Base-by-base conservation (phyloP, 2,797 vertebrate genomes). In the Hoplostethus mediterraneus region DNA sequence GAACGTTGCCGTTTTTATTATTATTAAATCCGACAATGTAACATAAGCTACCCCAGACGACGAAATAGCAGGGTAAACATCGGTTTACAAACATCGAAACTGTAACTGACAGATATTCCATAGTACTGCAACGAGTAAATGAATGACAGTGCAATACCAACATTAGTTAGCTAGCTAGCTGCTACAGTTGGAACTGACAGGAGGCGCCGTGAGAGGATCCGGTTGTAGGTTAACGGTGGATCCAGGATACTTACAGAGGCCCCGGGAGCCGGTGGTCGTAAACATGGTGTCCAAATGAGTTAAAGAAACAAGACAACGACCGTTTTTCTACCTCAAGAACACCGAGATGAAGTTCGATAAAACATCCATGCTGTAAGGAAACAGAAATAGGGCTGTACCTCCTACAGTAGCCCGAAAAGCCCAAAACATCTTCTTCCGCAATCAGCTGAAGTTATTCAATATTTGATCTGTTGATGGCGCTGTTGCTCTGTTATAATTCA, bases 221-320 rank as follows among this genome's bases (percentile, higher is more conserved):
- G 44, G 57, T 51, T 17, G 30, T 8, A 25, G 7, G 25, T 67
- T 40, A 31, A 13, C 47, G 45, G n/a, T 1, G n/a, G 16, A 4
- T 28, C 25, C 30, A 5, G 45, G 52, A 58, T 79, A 95, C 95
- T 94, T 86, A 95, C 95, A 95, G 16, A 95, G 89, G 78, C 95
- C 94, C 71, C 94, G 89, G 4, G 95, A 95, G 47, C 95, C 94
- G 9, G 94, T 95, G 75, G 90, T 90, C 78, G 92, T 94, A 66
- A 95, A 95, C 95, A 95, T 95, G 63, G 63, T 59, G 71, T 79
- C 64, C 0, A 38, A 25, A 5, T 4, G 30, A 12, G 49, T 21
- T 44, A 36, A 51, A 7, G 6, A 16, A 13, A 33, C 49, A 49
- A 52, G n/a, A n/a, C 4, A 21, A 60, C 10, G 10, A 6, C 13